Base-by-base conservation (phyloP, 2,113 vertebrate species). In the Takifugu bimaculatus region DNA sequence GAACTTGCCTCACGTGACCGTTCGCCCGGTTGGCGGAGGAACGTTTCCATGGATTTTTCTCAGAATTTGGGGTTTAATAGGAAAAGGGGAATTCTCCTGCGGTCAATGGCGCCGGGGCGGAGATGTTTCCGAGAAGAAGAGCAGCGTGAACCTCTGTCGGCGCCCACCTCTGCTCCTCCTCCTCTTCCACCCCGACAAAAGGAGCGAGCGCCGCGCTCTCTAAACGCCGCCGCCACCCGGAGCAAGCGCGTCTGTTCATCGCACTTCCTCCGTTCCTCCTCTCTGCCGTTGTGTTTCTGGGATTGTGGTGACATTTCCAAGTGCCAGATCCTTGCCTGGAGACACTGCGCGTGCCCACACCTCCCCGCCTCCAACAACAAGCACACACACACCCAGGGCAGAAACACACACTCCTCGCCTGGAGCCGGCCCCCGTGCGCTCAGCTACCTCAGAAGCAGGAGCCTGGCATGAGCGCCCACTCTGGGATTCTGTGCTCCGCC, bases 231-330 rank as follows among this genome's bases (percentile, higher is more conserved):
- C 76, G 62, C 77, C 81, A 20, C 72, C 68, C 72, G 51, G 50
- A 81, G 70, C 80, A 77, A 44, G 50, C 60, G 63, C 48, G 60
- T 72, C 65, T 80, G 67, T 74, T 82, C 84, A 68, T 75, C 66
- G 71, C 76, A 72, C 65, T 60, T 61, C 72, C 63, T 70, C 68
- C 58, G 56, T 69, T 77, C 11, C 4, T 39, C 35, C 35, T 39
- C 60, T 60, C 35, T 26, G 50, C 44, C 50, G 50, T 27, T 61
- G 60, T 61, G 69, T 52, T 81, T 75, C 68, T 73, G 60, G 60
- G 70, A 80, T 78, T 80, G 71, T 65, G 72, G 78, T 86, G 84
- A 84, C 77, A 90, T 88, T 89, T 87, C 78, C 79, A 74, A 77
- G 78, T 70, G 65, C 78, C 78, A 80, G 69, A 78, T 84, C 74